phyloP scores from a whole-genome alignment of 2,888 invertebrate genomes.

The Endotricha flammealis region DNA sequence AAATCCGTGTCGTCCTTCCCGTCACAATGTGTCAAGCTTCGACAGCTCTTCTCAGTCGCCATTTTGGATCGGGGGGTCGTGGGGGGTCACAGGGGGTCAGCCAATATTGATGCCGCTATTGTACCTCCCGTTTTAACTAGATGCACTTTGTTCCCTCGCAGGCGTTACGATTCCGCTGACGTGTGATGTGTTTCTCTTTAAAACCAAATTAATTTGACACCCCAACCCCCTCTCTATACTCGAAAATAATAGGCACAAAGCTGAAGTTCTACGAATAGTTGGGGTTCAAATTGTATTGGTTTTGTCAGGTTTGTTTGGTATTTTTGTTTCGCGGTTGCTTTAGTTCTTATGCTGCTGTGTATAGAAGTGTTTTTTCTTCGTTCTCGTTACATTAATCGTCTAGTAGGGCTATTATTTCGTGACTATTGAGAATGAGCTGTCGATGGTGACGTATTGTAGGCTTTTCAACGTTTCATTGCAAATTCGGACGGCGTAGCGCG shows the following conservation, averaged over 20 bases:
- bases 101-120: slow-evolving; percentile 63
- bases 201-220: slow-evolving; percentile 37
- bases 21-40: slow-evolving; percentile 32
- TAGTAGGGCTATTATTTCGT: slow-evolving; percentile 50
- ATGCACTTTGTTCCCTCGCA: slow-evolving; percentile 64
- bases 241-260: slow-evolving; percentile 4
- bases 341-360: slow-evolving; percentile 11
- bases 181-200: slow-evolving; percentile 56
- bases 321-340: slow-evolving; percentile 21
- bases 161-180: slow-evolving; percentile 60
- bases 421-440: slow-evolving; percentile 66
- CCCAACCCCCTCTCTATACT: slow-evolving; percentile 16
- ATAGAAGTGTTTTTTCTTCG: slow-evolving; percentile 30
- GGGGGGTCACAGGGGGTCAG: slow-evolving; percentile 27
- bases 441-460: slow-evolving; percentile 70
- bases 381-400: not conserved
- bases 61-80: slow-evolving; percentile 35
- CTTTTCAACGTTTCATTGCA: slow-evolving; percentile 56
- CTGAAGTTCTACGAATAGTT: slow-evolving; percentile 16
- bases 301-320: slow-evolving; percentile 28
- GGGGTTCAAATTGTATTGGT: slow-evolving; percentile 40
- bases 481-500: slow-evolving; percentile 30
- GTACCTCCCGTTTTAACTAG: slow-evolving; percentile 54
- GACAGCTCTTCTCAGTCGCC: slow-evolving; percentile 36
- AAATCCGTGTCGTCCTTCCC: slow-evolving; percentile 7